Evolutionary conservation across 2,888 invertebrate genomes (phyloP), one percentile per base, ranked within the genome.

Genomic region (Bimastos eiseni): DNA sequence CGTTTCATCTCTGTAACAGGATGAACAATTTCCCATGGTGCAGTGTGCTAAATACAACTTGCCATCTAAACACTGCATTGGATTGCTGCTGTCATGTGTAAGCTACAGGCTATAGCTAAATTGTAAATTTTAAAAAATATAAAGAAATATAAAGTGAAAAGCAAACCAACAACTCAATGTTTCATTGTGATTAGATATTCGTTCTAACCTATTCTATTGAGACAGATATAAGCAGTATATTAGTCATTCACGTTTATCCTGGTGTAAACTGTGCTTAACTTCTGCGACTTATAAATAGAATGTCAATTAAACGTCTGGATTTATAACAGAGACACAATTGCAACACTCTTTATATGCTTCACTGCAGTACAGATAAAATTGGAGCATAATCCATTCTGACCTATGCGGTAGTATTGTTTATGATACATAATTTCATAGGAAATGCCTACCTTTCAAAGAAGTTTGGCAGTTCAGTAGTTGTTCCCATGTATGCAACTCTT

Each of bases 401-500:
- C 70, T n/a, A 19, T 49, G 6, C 24, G 21, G 24, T 49, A 49
- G 49, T 21, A 49, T 49, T 15, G 49, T 49, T 70, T 70, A 70
- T n/a, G 17, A 70, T 30, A 70, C 0, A 6, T 1, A 70, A 70
- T n/a, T 70, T 70, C 30, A n/a, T 70, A 70, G 17, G 15, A 38
- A 89, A 38, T 49, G 90, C 92, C 90, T 92, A 94, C 94, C 90
- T 92, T 70, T 92, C 91, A 90, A 96, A 95, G 92, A 95, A 96
- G 13, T 93, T 92, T 0, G 95, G 91, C 6, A 95, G 95, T 38
- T 94, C 94, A 44, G 91, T 91, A 33, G 97, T 96, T 0, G 97
- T 96, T 4, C 98, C 98, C 92, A 98, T 94, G 93, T 94, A 96
- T 0, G 98, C 98, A 0, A 97, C 97, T 92, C 98, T 96, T 1